Conservation (phyloP, 2,797 vertebrate genomes). For the Hyperoplus immaculatus region DNA sequence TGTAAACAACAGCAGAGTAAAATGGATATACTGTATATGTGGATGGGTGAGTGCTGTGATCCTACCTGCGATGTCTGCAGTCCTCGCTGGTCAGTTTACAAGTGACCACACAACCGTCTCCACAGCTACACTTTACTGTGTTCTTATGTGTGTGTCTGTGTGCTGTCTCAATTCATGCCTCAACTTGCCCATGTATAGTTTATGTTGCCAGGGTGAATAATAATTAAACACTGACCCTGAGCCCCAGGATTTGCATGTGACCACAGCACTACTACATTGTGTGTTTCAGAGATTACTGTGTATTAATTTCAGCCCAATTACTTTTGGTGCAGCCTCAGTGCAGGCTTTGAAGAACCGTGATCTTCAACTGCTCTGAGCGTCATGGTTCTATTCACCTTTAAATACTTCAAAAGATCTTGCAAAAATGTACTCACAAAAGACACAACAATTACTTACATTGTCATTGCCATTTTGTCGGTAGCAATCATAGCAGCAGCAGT, state of each 20-base stretch:
- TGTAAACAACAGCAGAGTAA: neutral
- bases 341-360: neutral
- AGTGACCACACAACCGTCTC: conserved; percentile 57
- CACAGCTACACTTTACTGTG: conserved; percentile 24
- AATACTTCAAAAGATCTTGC: neutral
- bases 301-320: neutral
- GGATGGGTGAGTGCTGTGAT: neutral
- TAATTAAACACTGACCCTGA: conserved; percentile 26
- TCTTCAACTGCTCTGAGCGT: neutral
- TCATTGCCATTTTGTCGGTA: no score
- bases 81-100: neutral
- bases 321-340: neutral
- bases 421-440: no score
- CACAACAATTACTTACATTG: no score
- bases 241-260: conserved; percentile 1
- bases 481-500: no score
- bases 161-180: conserved; percentile 54
- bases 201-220: conserved; percentile 38
- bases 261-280: no score
- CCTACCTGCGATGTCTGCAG: conserved; percentile 34
- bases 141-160: conserved; percentile 35
- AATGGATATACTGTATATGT: neutral
- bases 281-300: neutral
- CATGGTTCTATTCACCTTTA: neutral
- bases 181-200: conserved; percentile 53